These are phyloP conservation scores for Venusia cambrica DNA, from an alignment of 2,888 invertebrate genomes.

Conservation along the genomic window DNA sequence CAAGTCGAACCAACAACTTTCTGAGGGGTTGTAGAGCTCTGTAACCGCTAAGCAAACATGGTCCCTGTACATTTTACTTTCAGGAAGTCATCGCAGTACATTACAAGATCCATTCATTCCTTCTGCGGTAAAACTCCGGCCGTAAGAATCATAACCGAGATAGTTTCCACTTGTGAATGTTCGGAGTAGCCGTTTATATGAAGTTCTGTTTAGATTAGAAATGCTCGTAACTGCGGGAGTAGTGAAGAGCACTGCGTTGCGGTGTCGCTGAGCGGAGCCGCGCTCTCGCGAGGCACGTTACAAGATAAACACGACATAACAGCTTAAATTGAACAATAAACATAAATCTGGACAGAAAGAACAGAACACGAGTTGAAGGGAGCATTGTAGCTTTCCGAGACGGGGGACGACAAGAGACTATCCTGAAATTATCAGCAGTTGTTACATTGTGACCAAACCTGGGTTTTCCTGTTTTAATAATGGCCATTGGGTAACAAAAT, in stretches of 20 bases:
- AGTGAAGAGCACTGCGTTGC: conserved; percentile 1
- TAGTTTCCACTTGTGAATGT: conserved; percentile 11
- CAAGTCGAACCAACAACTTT: too few relatives aligned
- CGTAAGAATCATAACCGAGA: conserved; percentile 11
- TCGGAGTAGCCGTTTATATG: conserved; percentile 2
- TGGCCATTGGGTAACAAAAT: neutral
- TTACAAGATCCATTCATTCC: too few relatives aligned
- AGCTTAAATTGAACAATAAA: conserved; percentile 42
- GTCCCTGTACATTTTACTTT: too few relatives aligned
- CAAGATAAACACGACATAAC: conserved; percentile 32
- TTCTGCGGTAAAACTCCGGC: too few relatives aligned
- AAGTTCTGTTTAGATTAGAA: conserved; percentile 14
- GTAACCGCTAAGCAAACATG: too few relatives aligned
- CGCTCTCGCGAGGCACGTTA: conserved; percentile 27
- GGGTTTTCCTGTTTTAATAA: too few relatives aligned
- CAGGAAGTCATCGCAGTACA: too few relatives aligned
- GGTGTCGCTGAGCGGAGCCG: neutral
- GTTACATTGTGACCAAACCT: too few relatives aligned
- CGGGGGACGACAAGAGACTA: too few relatives aligned
- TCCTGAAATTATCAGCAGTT: too few relatives aligned
- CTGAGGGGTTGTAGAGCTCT: too few relatives aligned
- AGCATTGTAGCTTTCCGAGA: conserved; percentile 1
- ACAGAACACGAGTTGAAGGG: conserved; percentile 15
- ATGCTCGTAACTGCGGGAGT: neutral
- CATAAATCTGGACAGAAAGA: conserved; percentile 36